Evolutionary conservation across 2,888 invertebrate genomes (phyloP).

Genomic region (Nowickia ferox): DNA sequence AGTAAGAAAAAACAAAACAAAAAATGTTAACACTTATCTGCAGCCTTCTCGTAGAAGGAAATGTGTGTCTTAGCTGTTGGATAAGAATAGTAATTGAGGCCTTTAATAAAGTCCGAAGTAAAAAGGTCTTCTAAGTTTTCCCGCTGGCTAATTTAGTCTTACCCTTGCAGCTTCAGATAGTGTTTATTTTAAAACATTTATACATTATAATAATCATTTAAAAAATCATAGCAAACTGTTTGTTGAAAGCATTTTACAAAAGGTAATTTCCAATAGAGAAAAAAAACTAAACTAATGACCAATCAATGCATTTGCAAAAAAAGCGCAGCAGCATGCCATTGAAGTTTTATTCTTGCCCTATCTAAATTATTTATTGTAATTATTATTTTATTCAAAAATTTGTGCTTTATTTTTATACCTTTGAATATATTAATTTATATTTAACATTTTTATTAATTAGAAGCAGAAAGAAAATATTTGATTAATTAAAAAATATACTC

Average conservation of each 20-base stretch:
- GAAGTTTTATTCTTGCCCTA: conserved; percentile 13
- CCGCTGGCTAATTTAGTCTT: background rate
- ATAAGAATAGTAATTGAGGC: no score
- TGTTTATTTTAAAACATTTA: background rate
- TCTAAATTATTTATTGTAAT: conserved; percentile 46
- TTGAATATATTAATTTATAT: conserved; percentile 21
- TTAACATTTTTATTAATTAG: conserved; percentile 31
- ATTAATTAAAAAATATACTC: background rate
- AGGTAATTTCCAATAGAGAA: background rate
- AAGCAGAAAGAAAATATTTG: background rate
- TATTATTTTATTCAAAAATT: conserved; percentile 31
- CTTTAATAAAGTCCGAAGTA: no score
- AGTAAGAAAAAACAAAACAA: no score
- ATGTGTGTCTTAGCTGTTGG: no score
- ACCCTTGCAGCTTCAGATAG: conserved; percentile 5
- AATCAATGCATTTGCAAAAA: conserved; percentile 30
- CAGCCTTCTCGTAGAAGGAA: no score
- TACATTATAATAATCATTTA: conserved; percentile 1
- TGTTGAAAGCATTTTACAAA: background rate
- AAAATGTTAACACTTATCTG: no score
- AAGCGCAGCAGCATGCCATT: conserved; percentile 61
- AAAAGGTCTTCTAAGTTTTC: no score
- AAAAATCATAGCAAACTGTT: background rate
- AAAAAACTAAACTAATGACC: conserved; percentile 16
- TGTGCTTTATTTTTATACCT: background rate